Evolutionary conservation across 1,140 invertebrate species (phyloP).

Genomic region (Andrena cerasifolii): DNA sequence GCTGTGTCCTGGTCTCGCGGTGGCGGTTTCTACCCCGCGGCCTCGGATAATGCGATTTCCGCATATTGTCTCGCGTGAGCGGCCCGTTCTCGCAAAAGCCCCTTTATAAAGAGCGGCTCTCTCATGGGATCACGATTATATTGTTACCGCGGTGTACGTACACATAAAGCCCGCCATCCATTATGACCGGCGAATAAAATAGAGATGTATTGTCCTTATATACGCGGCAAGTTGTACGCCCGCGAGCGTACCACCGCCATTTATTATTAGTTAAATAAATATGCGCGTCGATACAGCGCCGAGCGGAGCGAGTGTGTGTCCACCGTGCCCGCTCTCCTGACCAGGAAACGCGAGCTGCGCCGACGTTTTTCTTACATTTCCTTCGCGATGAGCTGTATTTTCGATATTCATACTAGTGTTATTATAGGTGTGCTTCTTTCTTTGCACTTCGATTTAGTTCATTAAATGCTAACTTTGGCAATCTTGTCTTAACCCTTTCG

Average conservation of each 20-base stretch:
- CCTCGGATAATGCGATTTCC: conserved; percentile 67
- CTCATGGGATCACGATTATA: conserved; percentile 71
- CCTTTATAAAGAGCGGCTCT: conserved; percentile 53
- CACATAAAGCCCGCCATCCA: conserved; percentile 59
- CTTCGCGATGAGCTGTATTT: not conserved
- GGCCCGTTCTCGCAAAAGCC: conserved; percentile 53
- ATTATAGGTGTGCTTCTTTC: no score
- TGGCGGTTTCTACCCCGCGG: conserved; percentile 68
- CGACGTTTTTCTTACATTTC: not conserved
- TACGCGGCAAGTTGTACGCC: conserved; percentile 63
- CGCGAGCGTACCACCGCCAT: conserved; percentile 57
- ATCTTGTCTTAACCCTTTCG: no score
- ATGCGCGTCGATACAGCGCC: conserved; percentile 21
- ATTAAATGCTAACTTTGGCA: no score
- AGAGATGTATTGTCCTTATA: conserved; percentile 74
- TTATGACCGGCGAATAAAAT: conserved; percentile 71
- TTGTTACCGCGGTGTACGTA: conserved; percentile 61
- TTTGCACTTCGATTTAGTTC: no score
- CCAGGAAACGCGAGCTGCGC: conserved; percentile 34
- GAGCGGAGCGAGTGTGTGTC: not conserved
- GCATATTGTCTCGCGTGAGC: conserved; percentile 70
- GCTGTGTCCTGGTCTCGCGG: conserved; percentile 20
- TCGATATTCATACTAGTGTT: no score
- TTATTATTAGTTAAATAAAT: conserved; percentile 65
- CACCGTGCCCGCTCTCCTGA: not conserved